Percentiles rank a stretch among this genome's conserved stretches.
phyloP scores from a whole-genome alignment of 1,140 invertebrate genomes.

The Meloidogyne floridensis region DNA sequence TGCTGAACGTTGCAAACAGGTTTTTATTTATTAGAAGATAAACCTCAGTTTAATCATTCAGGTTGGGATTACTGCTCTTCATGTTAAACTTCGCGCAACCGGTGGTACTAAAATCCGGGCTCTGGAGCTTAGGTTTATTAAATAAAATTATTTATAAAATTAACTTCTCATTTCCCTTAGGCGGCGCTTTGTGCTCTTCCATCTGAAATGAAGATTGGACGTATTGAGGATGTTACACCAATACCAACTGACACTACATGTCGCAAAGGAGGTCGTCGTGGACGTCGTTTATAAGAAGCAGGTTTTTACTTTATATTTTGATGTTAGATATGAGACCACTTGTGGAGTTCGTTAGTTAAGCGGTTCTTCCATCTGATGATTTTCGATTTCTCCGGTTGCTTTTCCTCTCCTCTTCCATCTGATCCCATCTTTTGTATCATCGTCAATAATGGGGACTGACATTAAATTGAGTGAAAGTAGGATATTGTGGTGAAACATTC shows the following conservation, averaged over 20 bases:
- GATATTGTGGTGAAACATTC: no score
- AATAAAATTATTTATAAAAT: no score
- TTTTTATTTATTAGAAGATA: conserved; percentile 14
- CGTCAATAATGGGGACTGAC: no score
- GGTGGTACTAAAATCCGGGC: conserved; percentile 90
- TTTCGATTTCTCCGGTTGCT: no score
- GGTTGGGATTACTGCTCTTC: conserved; percentile 91
- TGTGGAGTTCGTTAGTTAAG: no score
- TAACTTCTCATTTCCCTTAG: conserved; percentile 66
- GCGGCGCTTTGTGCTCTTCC: conserved; percentile 94
- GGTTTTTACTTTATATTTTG: no score
- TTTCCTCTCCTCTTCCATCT: no score
- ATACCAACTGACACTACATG: conserved; percentile 97
- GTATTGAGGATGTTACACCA: conserved; percentile 97
- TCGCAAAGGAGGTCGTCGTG: conserved; percentile 98
- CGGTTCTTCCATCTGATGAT: no score
- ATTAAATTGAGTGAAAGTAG: no score
- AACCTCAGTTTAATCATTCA: conserved; percentile 13
- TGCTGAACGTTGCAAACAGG: conserved; percentile 92
- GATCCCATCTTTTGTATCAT: no score
- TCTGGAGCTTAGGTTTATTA: conserved; percentile 79
- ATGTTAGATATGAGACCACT: no score
- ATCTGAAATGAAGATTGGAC: conserved; percentile 96
- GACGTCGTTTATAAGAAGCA: conserved; percentile 86
- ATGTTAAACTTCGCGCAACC: conserved; percentile 96